These are phyloP conservation scores for Rallus crepitans DNA, from an alignment of 2,797 vertebrate genomes.

Conservation along the genomic window DNA sequence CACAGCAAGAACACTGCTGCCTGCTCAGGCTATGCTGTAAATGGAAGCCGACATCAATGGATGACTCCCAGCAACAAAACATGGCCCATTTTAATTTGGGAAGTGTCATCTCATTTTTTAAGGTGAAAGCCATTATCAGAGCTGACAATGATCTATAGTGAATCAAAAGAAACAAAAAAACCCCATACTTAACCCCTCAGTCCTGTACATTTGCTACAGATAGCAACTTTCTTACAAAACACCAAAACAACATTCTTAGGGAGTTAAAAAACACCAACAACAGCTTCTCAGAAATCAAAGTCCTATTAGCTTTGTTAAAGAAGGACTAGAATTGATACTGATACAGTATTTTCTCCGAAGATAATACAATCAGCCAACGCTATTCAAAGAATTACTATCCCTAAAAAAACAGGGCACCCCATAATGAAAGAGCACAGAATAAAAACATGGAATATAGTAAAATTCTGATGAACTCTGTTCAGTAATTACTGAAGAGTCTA, in stretches of 20 bases:
- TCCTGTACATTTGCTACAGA: not conserved
- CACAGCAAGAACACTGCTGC: slow-evolving; percentile 31
- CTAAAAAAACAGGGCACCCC: not conserved
- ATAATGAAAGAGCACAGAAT: not conserved
- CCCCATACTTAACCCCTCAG: slow-evolving; percentile 28
- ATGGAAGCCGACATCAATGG: slow-evolving; percentile 71
- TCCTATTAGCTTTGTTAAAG: slow-evolving; percentile 17
- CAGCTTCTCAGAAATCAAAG: not conserved
- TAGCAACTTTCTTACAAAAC: not conserved
- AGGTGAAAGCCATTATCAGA: slow-evolving; percentile 69
- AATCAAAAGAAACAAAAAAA: slow-evolving; percentile 66
- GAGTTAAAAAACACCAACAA: slow-evolving; percentile 15
- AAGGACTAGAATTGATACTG: not conserved
- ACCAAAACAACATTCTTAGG: not conserved
- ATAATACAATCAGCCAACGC: not conserved
- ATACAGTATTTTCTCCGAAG: not conserved
- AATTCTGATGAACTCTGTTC: slow-evolving; percentile 10
- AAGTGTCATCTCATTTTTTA: slow-evolving; percentile 68
- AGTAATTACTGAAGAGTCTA: not conserved
- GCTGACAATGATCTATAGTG: slow-evolving; percentile 60
- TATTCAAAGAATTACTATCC: not conserved
- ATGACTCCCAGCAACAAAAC: slow-evolving; percentile 63
- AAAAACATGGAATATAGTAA: slow-evolving; percentile 48
- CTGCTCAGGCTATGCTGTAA: slow-evolving; percentile 48
- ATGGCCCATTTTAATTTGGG: slow-evolving; percentile 72